Evolutionary conservation across 1,140 invertebrate species (phyloP).

Genomic region (Rhopalosiphum maidis): DNA sequence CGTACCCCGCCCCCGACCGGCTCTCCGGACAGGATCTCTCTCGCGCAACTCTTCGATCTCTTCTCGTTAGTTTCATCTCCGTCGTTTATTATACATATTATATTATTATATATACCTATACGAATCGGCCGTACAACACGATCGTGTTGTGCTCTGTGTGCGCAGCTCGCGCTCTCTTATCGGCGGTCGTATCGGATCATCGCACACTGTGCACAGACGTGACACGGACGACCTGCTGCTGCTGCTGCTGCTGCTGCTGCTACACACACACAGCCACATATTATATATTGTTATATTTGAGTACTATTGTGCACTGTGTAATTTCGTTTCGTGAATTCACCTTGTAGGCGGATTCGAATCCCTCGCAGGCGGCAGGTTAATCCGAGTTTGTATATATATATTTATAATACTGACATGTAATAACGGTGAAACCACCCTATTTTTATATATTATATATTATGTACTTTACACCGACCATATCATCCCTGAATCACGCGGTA

Average conservation of each 20-base stretch:
- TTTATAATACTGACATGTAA: not conserved
- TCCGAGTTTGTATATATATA: not conserved
- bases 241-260: not conserved
- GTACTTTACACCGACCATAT: not conserved
- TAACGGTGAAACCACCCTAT: not conserved
- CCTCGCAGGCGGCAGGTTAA: not conserved
- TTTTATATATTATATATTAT: not conserved
- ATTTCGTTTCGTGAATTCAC: not conserved
- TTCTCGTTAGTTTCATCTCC: conserved; percentile 19
- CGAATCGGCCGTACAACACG: not conserved
- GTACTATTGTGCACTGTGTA: not conserved
- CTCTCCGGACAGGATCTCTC: not conserved
- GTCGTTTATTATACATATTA: not conserved
- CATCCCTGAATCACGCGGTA: not conserved
- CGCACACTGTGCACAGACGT: not conserved
- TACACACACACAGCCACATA: not conserved
- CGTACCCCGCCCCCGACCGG: conserved; percentile 7
- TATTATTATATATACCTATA: not conserved
- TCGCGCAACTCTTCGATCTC: not conserved
- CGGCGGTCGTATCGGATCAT: conserved; percentile 33
- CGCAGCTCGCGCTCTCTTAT: not conserved
- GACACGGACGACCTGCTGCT: conserved; percentile 34
- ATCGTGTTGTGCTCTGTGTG: not conserved
- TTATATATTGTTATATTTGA: not conserved
- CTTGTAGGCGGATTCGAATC: not conserved